Evolutionary conservation across 2,113 vertebrate genomes (phyloP).

Genomic region (Poecile atricapillus): DNA sequence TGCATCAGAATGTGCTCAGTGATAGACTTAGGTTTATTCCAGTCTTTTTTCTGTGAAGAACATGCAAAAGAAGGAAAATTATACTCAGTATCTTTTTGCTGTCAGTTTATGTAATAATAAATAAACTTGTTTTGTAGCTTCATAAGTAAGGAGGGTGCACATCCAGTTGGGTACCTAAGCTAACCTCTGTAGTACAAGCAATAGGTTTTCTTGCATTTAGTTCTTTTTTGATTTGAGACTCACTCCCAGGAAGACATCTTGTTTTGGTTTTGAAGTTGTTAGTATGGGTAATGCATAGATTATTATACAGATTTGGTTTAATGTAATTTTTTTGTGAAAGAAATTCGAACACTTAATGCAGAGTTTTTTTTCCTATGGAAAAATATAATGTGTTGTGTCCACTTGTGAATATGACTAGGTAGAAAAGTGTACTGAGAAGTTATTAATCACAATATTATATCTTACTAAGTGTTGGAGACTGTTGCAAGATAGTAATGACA

Average conservation of each 20-base stretch:
- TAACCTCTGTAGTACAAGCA: not conserved
- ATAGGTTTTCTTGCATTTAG: not conserved
- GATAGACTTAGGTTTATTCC: not conserved
- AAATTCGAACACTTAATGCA: not conserved
- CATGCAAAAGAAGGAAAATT: not conserved
- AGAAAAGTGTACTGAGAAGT: not conserved
- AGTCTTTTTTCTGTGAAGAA: not conserved
- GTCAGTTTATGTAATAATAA: not conserved
- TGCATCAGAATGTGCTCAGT: not conserved
- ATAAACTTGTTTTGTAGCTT: not conserved
- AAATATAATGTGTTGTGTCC: not conserved
- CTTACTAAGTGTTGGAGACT: not conserved
- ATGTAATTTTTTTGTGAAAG: not conserved
- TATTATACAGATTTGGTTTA: not conserved
- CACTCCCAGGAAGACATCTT: not conserved
- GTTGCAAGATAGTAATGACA: not conserved
- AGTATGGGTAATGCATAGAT: not conserved
- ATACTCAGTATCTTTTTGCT: not conserved
- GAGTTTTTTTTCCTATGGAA: not conserved
- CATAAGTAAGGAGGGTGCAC: not conserved
- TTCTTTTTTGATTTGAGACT: not conserved
- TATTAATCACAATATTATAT: not conserved
- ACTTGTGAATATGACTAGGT: not conserved
- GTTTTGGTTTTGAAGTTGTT: not conserved
- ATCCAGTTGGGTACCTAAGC: not conserved